These are phyloP conservation scores for Physocephala rufipes DNA, from an alignment of 2,888 invertebrate species.

Conservation along the genomic window DNA sequence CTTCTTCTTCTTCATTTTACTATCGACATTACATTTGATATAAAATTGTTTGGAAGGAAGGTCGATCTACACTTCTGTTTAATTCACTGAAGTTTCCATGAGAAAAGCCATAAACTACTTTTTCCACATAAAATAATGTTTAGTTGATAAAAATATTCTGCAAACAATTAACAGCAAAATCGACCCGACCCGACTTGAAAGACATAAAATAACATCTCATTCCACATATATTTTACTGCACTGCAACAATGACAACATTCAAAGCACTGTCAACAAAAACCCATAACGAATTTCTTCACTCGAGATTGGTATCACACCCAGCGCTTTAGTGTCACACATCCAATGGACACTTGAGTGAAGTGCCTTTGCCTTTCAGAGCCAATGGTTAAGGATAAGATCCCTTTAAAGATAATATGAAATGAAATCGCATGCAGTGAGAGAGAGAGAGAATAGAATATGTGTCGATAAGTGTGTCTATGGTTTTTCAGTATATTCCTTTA, in stretches of 20 bases:
- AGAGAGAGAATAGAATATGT: not conserved
- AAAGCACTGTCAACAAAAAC: conserved; percentile 23
- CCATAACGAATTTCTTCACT: conserved; percentile 25
- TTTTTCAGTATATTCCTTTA: not conserved
- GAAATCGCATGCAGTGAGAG: conserved; percentile 7
- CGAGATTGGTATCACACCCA: conserved; percentile 37
- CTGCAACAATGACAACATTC: conserved; percentile 17
- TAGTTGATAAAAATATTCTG: conserved; percentile 30
- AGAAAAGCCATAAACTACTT: not conserved
- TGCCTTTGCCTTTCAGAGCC: conserved; percentile 12
- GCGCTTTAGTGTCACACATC: conserved; percentile 30
- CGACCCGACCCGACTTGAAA: conserved; percentile 23
- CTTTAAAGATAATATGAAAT: conserved; percentile 30
- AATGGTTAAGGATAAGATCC: conserved; percentile 16
- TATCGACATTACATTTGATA: too few relatives aligned
- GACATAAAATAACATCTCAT: conserved; percentile 31
- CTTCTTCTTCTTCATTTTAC: too few relatives aligned
- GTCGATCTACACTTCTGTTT: too few relatives aligned
- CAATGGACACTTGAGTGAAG: conserved; percentile 32
- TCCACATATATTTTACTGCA: conserved; percentile 4
- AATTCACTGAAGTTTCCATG: not conserved
- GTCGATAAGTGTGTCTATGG: not conserved
- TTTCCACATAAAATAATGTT: conserved; percentile 26
- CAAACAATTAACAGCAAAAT: conserved; percentile 35
- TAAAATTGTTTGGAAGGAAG: too few relatives aligned